phyloP scores from a whole-genome alignment of 1,140 invertebrate species.

The Drosophila gunungcola region DNA sequence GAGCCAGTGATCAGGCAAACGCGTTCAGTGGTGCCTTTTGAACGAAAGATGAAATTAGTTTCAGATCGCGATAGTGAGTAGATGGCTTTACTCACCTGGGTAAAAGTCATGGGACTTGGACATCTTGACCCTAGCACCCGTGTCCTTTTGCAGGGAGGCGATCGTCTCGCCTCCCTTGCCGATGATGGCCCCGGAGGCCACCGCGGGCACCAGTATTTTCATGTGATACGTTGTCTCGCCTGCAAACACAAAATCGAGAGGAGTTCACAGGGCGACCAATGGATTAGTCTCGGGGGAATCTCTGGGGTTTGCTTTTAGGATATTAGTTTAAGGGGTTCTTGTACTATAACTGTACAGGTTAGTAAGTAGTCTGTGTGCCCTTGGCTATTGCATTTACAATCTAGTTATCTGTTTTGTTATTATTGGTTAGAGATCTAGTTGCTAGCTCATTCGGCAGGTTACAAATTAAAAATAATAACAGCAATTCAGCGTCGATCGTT shows the following conservation, averaged over 20 bases:
- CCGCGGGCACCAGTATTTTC: constrained; percentile 97
- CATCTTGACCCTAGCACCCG: constrained; percentile 98
- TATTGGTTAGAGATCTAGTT: constrained; percentile 25
- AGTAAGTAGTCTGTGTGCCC: constrained; percentile 22
- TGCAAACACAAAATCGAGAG: constrained; percentile 76
- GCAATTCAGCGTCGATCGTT: constrained; percentile 44
- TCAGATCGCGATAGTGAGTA: accelerated
- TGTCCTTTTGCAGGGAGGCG: constrained; percentile 97
- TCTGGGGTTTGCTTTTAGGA: constrained; percentile 7
- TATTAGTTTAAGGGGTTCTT: neutral
- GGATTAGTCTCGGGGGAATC: constrained; percentile 44
- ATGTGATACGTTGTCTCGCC: constrained; percentile 94
- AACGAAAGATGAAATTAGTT: constrained; percentile 25
- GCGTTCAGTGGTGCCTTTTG: constrained; percentile 97
- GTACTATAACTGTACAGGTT: constrained; percentile 20
- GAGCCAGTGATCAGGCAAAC: constrained; percentile 98
- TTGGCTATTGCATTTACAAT: constrained; percentile 34
- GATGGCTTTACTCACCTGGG: constrained; percentile 90
- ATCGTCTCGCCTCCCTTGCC: constrained; percentile 99
- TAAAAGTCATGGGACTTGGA: constrained; percentile 99
- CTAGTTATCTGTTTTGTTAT: constrained; percentile 30
- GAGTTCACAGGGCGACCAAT: constrained; percentile 43
- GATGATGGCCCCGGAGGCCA: constrained; percentile 98
- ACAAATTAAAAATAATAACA: constrained; percentile 84
- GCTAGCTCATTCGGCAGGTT: constrained; percentile 50